Base-by-base conservation (phyloP, 2,797 vertebrate species). In the Pteronotus mesoamericanus region DNA sequence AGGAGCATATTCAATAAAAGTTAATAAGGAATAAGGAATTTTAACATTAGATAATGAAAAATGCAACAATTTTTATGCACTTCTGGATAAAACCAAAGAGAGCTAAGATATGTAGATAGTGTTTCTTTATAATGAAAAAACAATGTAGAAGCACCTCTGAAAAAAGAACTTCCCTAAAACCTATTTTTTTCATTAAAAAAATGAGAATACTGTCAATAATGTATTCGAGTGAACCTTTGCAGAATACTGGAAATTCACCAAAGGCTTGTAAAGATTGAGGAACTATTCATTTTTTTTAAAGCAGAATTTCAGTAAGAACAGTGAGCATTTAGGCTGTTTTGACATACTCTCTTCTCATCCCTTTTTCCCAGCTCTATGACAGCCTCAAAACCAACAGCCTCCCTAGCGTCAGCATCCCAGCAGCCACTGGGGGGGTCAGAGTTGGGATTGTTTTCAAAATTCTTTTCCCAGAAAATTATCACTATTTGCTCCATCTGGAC, bases 31-130 rank as follows among this genome's bases (percentile, higher is more conserved):
- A 86, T 57, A 68, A 39, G 12, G 24, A 74, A 39, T 66, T 77
- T 39, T 48, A 87, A 90, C 21, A 53, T 57, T 59, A 82, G 74
- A 68, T 6, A 32, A 53, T 26, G 37, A 93, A 57, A 92, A 78
- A 9, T 19, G 7, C 66, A 80, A 42, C 2, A 69, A 68, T 61
- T 84, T 84, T 75, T 80, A 75, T 26, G 9, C 6, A 80, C 87
- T 51, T 85, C 14, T 59, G 48, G 11, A 51, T 72, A 75, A 83
- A 88, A 19, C 24, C 44, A 34, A 87, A 51, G 34, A 75, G 5
- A 95, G n/a, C 6, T 21, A 37, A 83, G 8, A 6, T 53, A 44
- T 39, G 1, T n/a, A 12, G 12, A 55, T 21, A 51, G 3, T n/a
- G 0, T 34, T 44, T 39, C 64, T 85, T 19, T 71, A 71, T 61